A percentile compares a stretch with the other conserved stretches of the same genome.
Conservation (phyloP, 92 coral and sea anemone genomes). For the Anthopleura xanthogrammica region DNA sequence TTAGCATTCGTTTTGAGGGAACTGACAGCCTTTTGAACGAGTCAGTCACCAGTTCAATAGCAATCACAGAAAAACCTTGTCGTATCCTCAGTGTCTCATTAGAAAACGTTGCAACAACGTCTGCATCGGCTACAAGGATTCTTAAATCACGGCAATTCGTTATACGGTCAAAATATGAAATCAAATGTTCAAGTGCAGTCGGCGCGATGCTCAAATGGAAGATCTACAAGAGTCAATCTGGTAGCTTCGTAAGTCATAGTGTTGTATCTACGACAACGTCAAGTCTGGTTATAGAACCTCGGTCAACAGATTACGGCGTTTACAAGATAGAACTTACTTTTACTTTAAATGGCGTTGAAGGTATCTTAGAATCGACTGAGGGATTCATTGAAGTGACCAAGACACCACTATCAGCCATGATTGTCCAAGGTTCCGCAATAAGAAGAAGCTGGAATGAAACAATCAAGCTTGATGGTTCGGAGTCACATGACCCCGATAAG, state of each 20-base stretch:
- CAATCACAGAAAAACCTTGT: slow-evolving; percentile 46
- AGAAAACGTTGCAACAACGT: slow-evolving; percentile 34
- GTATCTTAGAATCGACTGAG: slow-evolving; percentile 24
- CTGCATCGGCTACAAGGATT: slow-evolving; percentile 33
- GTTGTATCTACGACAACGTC: slow-evolving; percentile 37
- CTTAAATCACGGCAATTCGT: slow-evolving; percentile 35
- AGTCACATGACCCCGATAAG: slow-evolving; percentile 54
- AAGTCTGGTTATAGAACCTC: slow-evolving; percentile 31
- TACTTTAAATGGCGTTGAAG: slow-evolving; percentile 36
- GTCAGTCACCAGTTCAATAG: slow-evolving; percentile 16
- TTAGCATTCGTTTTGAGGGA: slow-evolving; percentile 43
- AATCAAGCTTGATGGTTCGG: slow-evolving; percentile 49
- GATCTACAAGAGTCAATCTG: slow-evolving; percentile 8
- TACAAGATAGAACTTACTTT: slow-evolving; percentile 45
- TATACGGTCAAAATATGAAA: slow-evolving; percentile 35
- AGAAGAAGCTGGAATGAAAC: slow-evolving; percentile 20
- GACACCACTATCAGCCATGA: slow-evolving; percentile 38
- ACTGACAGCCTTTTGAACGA: slow-evolving; percentile 36
- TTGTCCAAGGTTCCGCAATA: slow-evolving; percentile 53
- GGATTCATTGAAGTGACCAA: slow-evolving; percentile 45
- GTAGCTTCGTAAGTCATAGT: slow-evolving; percentile 13
- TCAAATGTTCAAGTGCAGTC: slow-evolving; percentile 41
- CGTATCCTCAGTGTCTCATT: slow-evolving; percentile 16
- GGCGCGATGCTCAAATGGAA: slow-evolving; percentile 57
- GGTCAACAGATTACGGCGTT: slow-evolving; percentile 37